A percentile compares a stretch with the other conserved stretches of the same genome.
phyloP scores from a whole-genome alignment of 1,140 invertebrate species.

The Drosophila sucinea region DNA sequence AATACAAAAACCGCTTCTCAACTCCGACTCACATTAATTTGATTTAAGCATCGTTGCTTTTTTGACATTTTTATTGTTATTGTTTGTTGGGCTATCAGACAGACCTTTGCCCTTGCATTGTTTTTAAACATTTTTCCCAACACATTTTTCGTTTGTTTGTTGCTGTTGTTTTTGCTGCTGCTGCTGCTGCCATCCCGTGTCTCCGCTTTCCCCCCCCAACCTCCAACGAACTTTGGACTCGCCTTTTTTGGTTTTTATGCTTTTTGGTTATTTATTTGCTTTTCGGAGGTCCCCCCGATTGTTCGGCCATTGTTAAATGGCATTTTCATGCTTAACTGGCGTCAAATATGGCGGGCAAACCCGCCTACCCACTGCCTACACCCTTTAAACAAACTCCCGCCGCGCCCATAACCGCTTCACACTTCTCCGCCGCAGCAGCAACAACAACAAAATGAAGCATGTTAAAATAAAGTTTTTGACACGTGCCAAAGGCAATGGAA shows the following conservation, averaged over 20 bases:
- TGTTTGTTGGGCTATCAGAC: conserved; percentile 64
- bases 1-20: conserved; percentile 12
- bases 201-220: not conserved
- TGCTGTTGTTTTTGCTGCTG: conserved; percentile 19
- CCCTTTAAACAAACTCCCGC: conserved; percentile 3
- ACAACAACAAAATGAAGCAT: conserved; percentile 7
- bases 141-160: conserved; percentile 55
- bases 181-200: not conserved
- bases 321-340: conserved; percentile 80
- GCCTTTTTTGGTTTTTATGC: conserved; percentile 23
- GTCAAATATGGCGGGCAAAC: conserved; percentile 71
- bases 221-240: conserved; percentile 16
- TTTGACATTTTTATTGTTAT: conserved; percentile 67
- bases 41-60: conserved; percentile 61
- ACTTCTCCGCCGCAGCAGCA: not conserved
- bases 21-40: conserved; percentile 52
- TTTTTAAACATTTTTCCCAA: conserved; percentile 67
- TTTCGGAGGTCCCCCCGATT: conserved; percentile 22
- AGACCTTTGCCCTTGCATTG: conserved; percentile 49
- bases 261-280: conserved; percentile 72
- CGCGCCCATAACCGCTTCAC: not conserved
- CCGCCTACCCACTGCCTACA: not conserved
- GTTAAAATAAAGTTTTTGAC: conserved; percentile 63
- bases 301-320: conserved; percentile 70
- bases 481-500: conserved; percentile 43